Evolutionary conservation across 2,888 invertebrate genomes (phyloP).

Genomic region (Macropis europaea): DNA sequence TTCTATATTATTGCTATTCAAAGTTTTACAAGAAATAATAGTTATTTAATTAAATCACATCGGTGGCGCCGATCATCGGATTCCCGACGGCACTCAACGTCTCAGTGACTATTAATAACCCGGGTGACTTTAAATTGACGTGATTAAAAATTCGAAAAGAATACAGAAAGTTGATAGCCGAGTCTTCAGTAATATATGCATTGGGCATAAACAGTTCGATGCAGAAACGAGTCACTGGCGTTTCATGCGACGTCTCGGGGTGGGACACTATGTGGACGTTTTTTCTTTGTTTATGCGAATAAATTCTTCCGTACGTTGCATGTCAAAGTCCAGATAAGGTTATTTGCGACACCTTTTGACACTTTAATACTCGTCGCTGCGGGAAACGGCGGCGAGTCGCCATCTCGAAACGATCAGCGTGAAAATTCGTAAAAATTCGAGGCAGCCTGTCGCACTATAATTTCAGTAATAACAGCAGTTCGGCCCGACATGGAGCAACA

Average conservation of each 20-base stretch:
- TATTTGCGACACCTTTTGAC: constrained; percentile 22
- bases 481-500: not conserved
- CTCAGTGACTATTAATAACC: too few relatives aligned
- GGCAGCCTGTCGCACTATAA: constrained; percentile 12
- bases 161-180: too few relatives aligned
- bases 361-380: constrained; percentile 23
- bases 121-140: too few relatives aligned
- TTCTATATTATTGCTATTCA: too few relatives aligned
- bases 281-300: not conserved
- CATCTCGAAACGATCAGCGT: constrained; percentile 9
- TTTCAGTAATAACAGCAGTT: constrained; percentile 30
- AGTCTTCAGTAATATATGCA: not conserved
- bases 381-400: constrained; percentile 11
- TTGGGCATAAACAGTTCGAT: constrained; percentile 1
- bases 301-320: constrained; percentile 4
- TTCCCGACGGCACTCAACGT: too few relatives aligned
- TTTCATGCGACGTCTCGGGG: constrained; percentile 17
- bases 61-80: too few relatives aligned
- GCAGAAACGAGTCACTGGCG: not conserved
- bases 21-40: too few relatives aligned
- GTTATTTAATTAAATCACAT: too few relatives aligned
- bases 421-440: constrained; percentile 30
- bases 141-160: too few relatives aligned
- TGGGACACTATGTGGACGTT: not conserved
- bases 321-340: constrained; percentile 1